Conservation (phyloP, 1,140 invertebrate genomes). For the Tetragonula clypearis region DNA sequence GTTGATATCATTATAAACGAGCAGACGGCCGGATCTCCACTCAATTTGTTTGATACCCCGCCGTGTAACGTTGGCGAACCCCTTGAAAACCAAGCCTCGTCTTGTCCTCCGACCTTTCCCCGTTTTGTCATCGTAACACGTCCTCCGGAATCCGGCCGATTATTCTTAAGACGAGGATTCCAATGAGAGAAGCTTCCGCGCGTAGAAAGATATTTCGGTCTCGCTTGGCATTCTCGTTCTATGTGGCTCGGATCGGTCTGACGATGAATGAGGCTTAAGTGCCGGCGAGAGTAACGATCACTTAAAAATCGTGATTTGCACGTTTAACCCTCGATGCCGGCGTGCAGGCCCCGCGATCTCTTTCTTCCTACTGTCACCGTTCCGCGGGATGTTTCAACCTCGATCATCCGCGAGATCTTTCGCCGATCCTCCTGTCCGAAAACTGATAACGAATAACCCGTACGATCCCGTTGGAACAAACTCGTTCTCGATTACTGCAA, state of each 20-base stretch:
- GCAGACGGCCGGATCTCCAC: conserved; percentile 70
- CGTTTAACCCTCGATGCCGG: conserved; percentile 50
- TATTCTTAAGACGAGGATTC: not conserved
- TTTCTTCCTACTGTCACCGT: conserved; percentile 53
- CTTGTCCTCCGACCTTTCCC: conserved; percentile 33
- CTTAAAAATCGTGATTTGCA: conserved; percentile 73
- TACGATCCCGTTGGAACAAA: not conserved
- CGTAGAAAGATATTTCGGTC: conserved; percentile 15
- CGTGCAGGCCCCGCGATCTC: conserved; percentile 30
- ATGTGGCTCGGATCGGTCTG: not conserved
- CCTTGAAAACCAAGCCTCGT: conserved; percentile 6
- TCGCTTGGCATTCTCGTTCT: conserved; percentile 30
- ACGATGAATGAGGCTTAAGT: conserved; percentile 49
- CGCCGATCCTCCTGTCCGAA: not conserved
- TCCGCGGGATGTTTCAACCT: conserved; percentile 34
- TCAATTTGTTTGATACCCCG: conserved; percentile 73
- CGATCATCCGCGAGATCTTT: conserved; percentile 17
- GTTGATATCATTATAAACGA: conserved; percentile 74
- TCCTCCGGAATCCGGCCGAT: conserved; percentile 34
- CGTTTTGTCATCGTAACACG: conserved; percentile 70
- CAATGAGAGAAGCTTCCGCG: conserved; percentile 23
- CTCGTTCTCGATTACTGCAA: not conserved
- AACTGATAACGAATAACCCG: conserved; percentile 17
- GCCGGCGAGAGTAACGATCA: conserved; percentile 48
- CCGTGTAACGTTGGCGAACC: conserved; percentile 43